A percentile compares a stretch with the other conserved stretches of the same genome.
These are phyloP conservation scores for Netelia melanura DNA, from an alignment of 2,888 invertebrate genomes.

Conservation along the genomic window DNA sequence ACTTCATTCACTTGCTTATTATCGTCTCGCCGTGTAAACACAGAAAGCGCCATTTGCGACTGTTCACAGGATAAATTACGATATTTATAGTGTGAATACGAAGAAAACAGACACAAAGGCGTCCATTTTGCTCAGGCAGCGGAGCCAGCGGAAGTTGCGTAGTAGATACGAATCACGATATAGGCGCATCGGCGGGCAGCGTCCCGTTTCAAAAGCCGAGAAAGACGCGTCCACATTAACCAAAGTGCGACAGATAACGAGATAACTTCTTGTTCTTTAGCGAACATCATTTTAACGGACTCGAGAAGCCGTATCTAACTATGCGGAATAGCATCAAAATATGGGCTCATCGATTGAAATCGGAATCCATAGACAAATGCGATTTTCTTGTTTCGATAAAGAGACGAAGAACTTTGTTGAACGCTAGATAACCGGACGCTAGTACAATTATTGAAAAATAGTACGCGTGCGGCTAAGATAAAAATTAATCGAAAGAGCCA, in stretches of 20 bases:
- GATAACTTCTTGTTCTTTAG: slow-evolving; percentile 39
- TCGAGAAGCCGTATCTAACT: not conserved
- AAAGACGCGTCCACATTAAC: slow-evolving; percentile 66
- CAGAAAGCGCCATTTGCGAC: slow-evolving; percentile 76
- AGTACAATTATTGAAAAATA: too few relatives aligned
- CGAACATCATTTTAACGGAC: slow-evolving; percentile 30
- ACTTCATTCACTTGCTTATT: slow-evolving; percentile 75
- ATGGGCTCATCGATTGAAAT: not conserved
- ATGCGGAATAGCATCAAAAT: not conserved
- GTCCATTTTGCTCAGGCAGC: slow-evolving; percentile 84
- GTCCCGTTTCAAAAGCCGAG: slow-evolving; percentile 54
- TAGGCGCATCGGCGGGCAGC: slow-evolving; percentile 66
- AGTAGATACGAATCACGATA: slow-evolving; percentile 77
- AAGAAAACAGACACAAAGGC: slow-evolving; percentile 85
- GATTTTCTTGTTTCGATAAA: not conserved
- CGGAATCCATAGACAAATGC: not conserved
- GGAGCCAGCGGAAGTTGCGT: slow-evolving; percentile 84
- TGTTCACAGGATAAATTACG: slow-evolving; percentile 75
- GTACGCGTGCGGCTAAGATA: too few relatives aligned
- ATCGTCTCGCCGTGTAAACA: slow-evolving; percentile 76
- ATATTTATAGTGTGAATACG: slow-evolving; percentile 83
- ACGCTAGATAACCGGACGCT: too few relatives aligned
- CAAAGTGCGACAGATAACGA: slow-evolving; percentile 26
- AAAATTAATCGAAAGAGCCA: not conserved
- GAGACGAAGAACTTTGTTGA: too few relatives aligned